phyloP scores from a whole-genome alignment of 2,113 vertebrate species.

The Cromileptes altivelis region DNA sequence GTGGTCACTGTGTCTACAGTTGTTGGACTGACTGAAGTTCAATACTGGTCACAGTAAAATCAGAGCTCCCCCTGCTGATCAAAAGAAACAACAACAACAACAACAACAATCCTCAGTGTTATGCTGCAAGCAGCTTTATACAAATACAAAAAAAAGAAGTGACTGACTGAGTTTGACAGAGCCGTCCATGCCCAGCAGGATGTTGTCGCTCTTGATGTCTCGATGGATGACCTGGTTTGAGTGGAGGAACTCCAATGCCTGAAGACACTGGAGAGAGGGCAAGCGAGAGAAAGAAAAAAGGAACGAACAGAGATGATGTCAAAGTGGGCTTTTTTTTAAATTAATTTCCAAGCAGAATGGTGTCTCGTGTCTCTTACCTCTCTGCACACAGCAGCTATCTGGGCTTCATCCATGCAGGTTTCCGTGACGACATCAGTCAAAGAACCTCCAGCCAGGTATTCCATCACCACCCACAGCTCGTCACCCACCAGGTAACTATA shows the following conservation, averaged over 20 bases:
- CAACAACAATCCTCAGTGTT: not conserved
- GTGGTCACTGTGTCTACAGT: not conserved
- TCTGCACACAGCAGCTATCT: conserved; percentile 96
- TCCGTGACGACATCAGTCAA: conserved; percentile 96
- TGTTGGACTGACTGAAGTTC: not conserved
- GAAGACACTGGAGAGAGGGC: conserved; percentile 89
- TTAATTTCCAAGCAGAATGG: not conserved
- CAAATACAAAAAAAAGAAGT: no score
- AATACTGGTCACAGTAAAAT: not conserved
- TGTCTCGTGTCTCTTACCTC: conserved; percentile 84
- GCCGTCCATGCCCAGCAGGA: conserved; percentile 97
- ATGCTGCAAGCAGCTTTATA: not conserved
- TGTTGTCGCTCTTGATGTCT: conserved; percentile 99
- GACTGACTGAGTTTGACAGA: conserved; percentile 97
- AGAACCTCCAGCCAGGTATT: conserved; percentile 97
- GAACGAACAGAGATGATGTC: not conserved
- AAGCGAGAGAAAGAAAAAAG: not conserved
- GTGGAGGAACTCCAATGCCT: conserved; percentile 97
- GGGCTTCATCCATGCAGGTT: conserved; percentile 98
- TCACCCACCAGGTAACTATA: conserved; percentile 96
- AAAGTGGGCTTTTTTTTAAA: no score
- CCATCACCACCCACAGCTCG: conserved; percentile 99
- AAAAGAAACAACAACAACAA: not conserved
- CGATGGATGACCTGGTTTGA: conserved; percentile 98
- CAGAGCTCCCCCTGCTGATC: conserved; percentile 21